Evolutionary conservation across 2,888 invertebrate genomes (phyloP).

Genomic region (Helleia helle): DNA sequence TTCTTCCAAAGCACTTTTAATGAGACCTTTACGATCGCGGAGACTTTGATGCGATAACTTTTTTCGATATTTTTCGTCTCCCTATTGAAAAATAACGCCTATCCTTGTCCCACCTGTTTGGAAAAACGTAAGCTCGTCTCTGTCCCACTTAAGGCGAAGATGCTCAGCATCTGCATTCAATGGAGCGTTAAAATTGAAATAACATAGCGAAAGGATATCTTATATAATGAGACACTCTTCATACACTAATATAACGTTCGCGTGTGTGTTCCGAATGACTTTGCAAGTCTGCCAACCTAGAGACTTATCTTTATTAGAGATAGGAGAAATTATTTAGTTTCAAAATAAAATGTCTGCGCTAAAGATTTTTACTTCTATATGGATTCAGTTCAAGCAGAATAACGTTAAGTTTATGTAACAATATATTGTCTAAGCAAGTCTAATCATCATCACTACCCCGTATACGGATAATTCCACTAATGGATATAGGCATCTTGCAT

Average conservation of each 20-base stretch:
- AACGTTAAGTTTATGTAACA: no score
- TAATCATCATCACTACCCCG: no score
- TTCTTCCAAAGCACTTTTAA: constrained; percentile 68
- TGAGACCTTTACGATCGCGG: constrained; percentile 61
- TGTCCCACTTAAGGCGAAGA: constrained; percentile 41
- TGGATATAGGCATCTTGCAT: no score
- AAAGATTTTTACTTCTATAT: no score
- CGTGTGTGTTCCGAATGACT: constrained; percentile 6
- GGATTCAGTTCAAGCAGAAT: no score
- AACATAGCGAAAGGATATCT: constrained; percentile 61
- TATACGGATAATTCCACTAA: no score
- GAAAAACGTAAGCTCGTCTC: constrained; percentile 31
- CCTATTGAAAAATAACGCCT: constrained; percentile 44
- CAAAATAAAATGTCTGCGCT: no score
- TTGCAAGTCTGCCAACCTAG: constrained; percentile 6
- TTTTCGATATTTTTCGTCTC: constrained; percentile 64
- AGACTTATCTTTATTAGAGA: neutral
- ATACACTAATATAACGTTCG: constrained; percentile 19
- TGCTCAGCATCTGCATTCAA: constrained; percentile 68
- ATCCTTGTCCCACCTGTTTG: constrained; percentile 34
- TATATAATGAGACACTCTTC: constrained; percentile 38
- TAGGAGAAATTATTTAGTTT: no score
- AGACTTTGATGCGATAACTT: constrained; percentile 69
- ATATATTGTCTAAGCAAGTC: no score
- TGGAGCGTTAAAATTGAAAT: constrained; percentile 72